phyloP scores from a whole-genome alignment of 2,113 vertebrate genomes.

The Loxodonta africana region DNA sequence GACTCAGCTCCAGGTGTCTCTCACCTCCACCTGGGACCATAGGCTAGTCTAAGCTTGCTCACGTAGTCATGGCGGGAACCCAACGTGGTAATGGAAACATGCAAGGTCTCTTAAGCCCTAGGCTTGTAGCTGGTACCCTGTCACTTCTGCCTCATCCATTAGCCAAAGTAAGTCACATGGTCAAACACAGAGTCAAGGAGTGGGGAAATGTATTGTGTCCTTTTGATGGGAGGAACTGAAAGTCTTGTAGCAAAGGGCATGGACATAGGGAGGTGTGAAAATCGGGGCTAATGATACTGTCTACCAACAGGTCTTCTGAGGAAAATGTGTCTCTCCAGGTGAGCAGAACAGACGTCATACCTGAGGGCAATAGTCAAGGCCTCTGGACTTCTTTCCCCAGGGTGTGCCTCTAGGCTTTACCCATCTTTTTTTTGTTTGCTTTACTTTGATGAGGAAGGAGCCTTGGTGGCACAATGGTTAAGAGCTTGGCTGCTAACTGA shows the following conservation, averaged over 20 bases:
- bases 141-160: neutral
- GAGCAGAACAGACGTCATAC: neutral
- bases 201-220: neutral
- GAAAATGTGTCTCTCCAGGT: neutral
- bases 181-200: neutral
- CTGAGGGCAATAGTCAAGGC: too few relatives aligned
- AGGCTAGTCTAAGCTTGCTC: neutral
- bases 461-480: too few relatives aligned
- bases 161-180: neutral
- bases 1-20: neutral
- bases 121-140: neutral
- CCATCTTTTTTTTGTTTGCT: neutral
- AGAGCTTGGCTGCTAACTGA: too few relatives aligned
- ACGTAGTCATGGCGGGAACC: neutral
- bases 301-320: neutral
- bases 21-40: neutral
- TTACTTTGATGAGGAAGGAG: neutral
- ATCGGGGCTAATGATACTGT: neutral
- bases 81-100: neutral
- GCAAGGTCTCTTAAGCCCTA: neutral
- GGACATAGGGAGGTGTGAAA: fast-evolving
- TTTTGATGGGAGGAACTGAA: neutral
- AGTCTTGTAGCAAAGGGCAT: neutral
- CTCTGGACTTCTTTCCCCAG: neutral
- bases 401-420: neutral